Evolutionary conservation across 2,113 vertebrate genomes (phyloP).

Genomic region (Callaeas wilsoni): DNA sequence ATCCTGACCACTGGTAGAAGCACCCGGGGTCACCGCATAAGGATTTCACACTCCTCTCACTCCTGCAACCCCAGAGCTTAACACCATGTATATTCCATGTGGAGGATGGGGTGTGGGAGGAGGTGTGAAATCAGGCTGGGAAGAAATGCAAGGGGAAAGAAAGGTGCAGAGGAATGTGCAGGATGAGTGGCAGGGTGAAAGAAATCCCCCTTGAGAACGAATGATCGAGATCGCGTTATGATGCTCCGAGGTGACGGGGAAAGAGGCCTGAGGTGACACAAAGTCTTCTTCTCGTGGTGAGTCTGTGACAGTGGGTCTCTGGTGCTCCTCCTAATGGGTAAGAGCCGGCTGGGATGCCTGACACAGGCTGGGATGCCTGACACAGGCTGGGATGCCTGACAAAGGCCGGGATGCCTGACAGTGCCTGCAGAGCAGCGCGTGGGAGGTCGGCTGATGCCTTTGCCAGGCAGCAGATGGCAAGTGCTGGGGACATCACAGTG

Average conservation of each 20-base stretch:
- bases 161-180: neutral
- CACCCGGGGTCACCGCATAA: neutral
- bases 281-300: neutral
- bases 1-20: neutral
- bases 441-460: neutral
- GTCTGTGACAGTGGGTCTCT: neutral
- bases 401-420: neutral
- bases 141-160: neutral
- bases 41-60: neutral
- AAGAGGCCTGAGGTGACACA: neutral
- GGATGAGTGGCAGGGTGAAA: neutral
- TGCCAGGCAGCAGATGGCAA: slow-evolving; percentile 36
- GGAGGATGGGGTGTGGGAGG: neutral
- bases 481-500: neutral
- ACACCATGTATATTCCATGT: neutral
- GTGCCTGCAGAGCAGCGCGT: neutral
- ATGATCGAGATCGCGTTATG: neutral
- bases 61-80: neutral
- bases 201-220: neutral
- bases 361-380: neutral
- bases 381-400: neutral
- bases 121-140: neutral
- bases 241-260: neutral
- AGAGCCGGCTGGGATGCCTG: neutral
- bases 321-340: neutral